A percentile compares a stretch with the other conserved stretches of the same genome.
phyloP scores from a whole-genome alignment of 2,113 vertebrate species.

The Myanophis thanlyinensis region DNA sequence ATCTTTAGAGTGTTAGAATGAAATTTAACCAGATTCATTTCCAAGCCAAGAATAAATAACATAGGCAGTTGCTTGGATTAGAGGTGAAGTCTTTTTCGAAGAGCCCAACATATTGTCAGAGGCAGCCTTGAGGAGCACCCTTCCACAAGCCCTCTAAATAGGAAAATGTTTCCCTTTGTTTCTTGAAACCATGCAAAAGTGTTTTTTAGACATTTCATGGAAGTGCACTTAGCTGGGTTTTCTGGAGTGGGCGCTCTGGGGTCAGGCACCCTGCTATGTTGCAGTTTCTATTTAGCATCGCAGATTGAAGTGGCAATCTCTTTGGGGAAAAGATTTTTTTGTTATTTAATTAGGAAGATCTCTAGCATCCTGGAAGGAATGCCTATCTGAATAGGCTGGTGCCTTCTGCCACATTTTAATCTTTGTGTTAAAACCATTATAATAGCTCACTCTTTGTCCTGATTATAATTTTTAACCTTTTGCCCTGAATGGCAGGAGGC shows the following conservation, averaged over 20 bases:
- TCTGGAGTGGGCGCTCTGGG: background rate
- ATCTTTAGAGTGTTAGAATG: constrained; percentile 29
- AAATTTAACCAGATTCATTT: background rate
- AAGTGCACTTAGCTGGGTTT: background rate
- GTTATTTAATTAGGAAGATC: background rate
- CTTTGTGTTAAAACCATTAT: background rate
- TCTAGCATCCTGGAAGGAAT: background rate
- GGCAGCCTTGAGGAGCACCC: background rate
- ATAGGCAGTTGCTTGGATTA: background rate
- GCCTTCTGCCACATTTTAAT: background rate
- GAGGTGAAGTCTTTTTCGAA: background rate
- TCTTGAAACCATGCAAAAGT: background rate
- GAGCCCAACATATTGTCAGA: background rate
- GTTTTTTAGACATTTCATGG: background rate
- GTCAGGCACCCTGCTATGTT: background rate
- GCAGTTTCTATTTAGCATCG: background rate
- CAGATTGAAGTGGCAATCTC: background rate
- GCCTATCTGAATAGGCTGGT: background rate
- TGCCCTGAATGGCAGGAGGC: background rate
- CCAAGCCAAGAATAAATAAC: background rate
- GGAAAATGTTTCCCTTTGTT: background rate
- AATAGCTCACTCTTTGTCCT: background rate
- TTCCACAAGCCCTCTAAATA: background rate
- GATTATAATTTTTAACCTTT: background rate
- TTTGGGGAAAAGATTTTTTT: background rate